Evolutionary conservation across 2,888 invertebrate species (phyloP), one percentile per base, ranked within the genome.

Genomic region (Pristionchus arcanus): DNA sequence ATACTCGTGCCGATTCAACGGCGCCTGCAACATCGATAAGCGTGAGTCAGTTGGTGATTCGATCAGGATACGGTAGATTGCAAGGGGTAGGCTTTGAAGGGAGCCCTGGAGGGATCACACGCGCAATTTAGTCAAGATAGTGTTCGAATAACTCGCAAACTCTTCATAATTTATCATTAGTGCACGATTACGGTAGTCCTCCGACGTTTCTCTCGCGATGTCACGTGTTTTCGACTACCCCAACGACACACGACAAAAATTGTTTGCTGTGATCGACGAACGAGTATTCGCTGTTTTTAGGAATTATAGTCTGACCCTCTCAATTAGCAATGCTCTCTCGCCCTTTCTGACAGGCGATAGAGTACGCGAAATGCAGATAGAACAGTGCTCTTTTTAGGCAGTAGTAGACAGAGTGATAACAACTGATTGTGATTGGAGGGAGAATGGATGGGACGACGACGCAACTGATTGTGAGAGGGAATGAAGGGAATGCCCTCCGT

Each of bases 11-110:
- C 90, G 94, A n/a, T 94, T 94, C 90, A 91, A 91, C 19, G 92
- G 92, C 31, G 92, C 91, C 74, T 94, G 94, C 89, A 92, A 92
- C 59, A 94, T 94, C 63, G 94, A 94, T 74, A 94, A 94, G 91
- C 93, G 94, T 94, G 90, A 89, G 93, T 83, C 87, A 85, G 84
- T 55, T 34, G 11, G 59, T 25, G 59, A 59, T 83, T 25, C 37
- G 74, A 37, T 2, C n/a, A 7, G 68, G n/a, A 59, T 37, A 74
- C 21, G 34, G 84, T 85, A 31, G 87, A 68, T 15, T 28, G n/a
- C 13, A n/a, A n/a, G n/a, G n/a, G n/a, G n/a, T n/a, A n/a, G n/a
- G n/a, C n/a, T n/a, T n/a, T n/a, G n/a, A n/a, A n/a, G n/a, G n/a
- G n/a, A n/a, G n/a, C n/a, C n/a, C n/a, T n/a, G n/a, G 15, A 25